Percentiles rank a stretch among this genome's conserved stretches.
Evolutionary conservation across 2,888 invertebrate species (phyloP).

Genomic region (Diabrotica balteata): DNA sequence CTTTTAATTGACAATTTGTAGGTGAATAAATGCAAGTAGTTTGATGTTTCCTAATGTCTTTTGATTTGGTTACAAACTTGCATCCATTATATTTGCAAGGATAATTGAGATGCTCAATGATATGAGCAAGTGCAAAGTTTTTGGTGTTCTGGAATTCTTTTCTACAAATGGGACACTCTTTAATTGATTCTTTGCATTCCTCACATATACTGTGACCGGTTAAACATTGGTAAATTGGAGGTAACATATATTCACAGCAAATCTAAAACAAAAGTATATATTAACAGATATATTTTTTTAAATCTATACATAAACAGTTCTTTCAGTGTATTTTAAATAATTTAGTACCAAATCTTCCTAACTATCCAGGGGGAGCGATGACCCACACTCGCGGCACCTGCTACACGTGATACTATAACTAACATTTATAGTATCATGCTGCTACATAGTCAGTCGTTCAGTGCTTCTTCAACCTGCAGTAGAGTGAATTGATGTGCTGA

Average conservation of each 20-base stretch:
- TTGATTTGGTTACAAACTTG: constrained; percentile 40
- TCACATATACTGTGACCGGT: constrained; percentile 54
- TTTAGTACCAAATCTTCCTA: no score
- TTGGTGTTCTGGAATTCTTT: constrained; percentile 45
- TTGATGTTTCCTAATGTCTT: constrained; percentile 44
- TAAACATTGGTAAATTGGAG: constrained; percentile 54
- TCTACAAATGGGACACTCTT: constrained; percentile 51
- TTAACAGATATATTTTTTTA: not conserved
- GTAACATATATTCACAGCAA: constrained; percentile 53
- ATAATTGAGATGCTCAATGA: constrained; percentile 48
- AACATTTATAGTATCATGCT: no score
- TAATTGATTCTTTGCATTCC: constrained; percentile 42
- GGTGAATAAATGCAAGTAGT: constrained; percentile 40
- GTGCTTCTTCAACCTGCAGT: no score
- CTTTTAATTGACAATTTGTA: constrained; percentile 42
- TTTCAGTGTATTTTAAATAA: no score
- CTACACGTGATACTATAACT: no score
- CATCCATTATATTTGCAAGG: constrained; percentile 52
- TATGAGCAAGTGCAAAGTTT: constrained; percentile 52
- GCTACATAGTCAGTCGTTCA: no score
- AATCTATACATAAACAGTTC: no score
- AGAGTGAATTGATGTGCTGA: no score
- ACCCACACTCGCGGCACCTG: no score
- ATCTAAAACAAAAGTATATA: constrained; percentile 33
- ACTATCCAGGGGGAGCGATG: no score